Base-by-base conservation (phyloP, 2,113 vertebrate genomes). In the Rhegmatorhina hoffmannsi region DNA sequence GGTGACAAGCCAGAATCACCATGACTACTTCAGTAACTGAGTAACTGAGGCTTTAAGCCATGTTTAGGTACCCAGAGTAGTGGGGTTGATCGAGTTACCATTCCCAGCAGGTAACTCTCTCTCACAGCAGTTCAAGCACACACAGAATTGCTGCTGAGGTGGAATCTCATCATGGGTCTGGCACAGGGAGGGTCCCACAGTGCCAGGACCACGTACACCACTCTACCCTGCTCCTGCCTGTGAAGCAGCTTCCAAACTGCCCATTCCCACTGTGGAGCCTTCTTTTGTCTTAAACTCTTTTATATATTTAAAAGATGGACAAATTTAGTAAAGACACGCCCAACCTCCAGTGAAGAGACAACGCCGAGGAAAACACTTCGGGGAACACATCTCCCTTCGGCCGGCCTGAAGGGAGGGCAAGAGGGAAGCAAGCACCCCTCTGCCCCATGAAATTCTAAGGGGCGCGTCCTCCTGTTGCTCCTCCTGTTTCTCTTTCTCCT, bases 261-360 rank as follows among this genome's bases (percentile, higher is more conserved):
- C 36, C 47, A 0, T 5, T 40, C 2, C n/a, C n/a, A 12, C 64
- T 7, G 23, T 1, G 0, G 29, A 68, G 16, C 46, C 62, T 36
- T 60, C 24, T 49, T 56, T 23, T 15, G 28, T 7, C n/a, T 49
- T 36, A 49, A 66, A 58, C 21, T 23, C 36, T 13, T 31, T 19
- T 6, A 2, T 1, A 0, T 15, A 10, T 38, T 33, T 55, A 29
- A 25, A 20, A 79, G 33, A 44, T 0, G 3, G 44, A 33, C 8
- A 33, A 67, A 26, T 33, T 33, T 28, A n/a, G 9, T 5, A 8
- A 56, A 84, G 80, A 4, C 24, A 24, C 60, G 15, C 46, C 31
- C 47, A 23, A 0, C 12, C 49, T 64, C 25, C 47, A 26, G 20
- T 0, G 4, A 33, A 40, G 23, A 62, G 23, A 67, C 14, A 70